These are phyloP conservation scores for Corythucha ciliata DNA, from an alignment of 2,888 invertebrate species.

Conservation along the genomic window DNA sequence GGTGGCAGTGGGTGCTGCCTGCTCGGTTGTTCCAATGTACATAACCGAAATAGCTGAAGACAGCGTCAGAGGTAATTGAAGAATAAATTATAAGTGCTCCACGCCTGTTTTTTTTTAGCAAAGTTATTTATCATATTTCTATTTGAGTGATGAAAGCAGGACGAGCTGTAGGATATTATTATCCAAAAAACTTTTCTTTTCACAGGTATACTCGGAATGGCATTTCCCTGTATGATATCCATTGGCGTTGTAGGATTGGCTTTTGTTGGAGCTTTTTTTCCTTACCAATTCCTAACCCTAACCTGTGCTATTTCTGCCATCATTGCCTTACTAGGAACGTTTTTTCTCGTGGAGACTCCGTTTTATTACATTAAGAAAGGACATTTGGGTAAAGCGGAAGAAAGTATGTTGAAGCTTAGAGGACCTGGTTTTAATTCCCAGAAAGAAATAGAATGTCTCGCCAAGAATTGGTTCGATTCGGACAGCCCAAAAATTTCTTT, in stretches of 20 bases:
- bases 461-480: too few relatives aligned
- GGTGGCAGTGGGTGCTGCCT: constrained; percentile 59
- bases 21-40: constrained; percentile 79
- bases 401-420: constrained; percentile 47
- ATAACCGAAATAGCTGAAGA: constrained; percentile 80
- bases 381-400: constrained; percentile 39
- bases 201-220: too few relatives aligned
- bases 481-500: constrained; percentile 43
- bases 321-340: constrained; percentile 52
- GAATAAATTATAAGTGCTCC: too few relatives aligned
- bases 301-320: constrained; percentile 57
- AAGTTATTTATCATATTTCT: too few relatives aligned
- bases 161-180: too few relatives aligned
- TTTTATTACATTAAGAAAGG: constrained; percentile 27
- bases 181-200: too few relatives aligned
- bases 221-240: too few relatives aligned
- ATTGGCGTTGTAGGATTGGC: too few relatives aligned
- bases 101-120: too few relatives aligned
- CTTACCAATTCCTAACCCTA: constrained; percentile 61
- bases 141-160: too few relatives aligned
- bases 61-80: constrained; percentile 63
- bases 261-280: constrained; percentile 59
- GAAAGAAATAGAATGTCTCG: constrained; percentile 46
- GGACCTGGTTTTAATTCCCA: constrained; percentile 58
- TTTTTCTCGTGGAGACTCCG: constrained; percentile 61